Conservation (phyloP, 2,113 vertebrate genomes). For the zebrafish (Danio rerio) region GRCz12tu NC_133195.1:46600001-46600500, state of each 20-base stretch:
- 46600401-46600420: neutral
- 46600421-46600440: neutral
- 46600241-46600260: no score
- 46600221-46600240: neutral
- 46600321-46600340: neutral
- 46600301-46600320: neutral
- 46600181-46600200: neutral
- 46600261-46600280: neutral
- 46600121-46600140: constrained; percentile 33
- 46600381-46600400: neutral
- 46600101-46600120: constrained; percentile 18
- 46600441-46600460: neutral
- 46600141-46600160: neutral
- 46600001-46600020: neutral
- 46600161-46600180: neutral
- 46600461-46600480: neutral
- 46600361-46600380: neutral
- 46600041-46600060: constrained; percentile 15
- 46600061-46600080: constrained; percentile 15
- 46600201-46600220: neutral
- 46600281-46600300: neutral
- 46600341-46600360: neutral
- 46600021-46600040: constrained; percentile 18
- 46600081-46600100: constrained; percentile 11
- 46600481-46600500: neutral